These are phyloP conservation scores for Trypoxylus dichotomus DNA, from an alignment of 1,140 invertebrate genomes.

Conservation along the genomic window DNA sequence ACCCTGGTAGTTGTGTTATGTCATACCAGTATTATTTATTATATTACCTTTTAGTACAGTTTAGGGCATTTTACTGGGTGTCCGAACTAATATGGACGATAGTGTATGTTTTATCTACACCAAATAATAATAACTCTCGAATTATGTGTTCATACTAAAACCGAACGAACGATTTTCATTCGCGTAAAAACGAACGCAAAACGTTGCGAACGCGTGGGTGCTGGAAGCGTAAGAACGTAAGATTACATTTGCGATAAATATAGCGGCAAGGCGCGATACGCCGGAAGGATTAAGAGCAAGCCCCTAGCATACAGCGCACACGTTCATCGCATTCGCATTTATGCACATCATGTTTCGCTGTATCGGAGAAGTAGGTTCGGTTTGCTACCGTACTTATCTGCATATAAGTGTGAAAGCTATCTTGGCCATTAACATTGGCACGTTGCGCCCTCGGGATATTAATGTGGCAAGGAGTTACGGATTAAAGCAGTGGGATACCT, in stretches of 20 bases:
- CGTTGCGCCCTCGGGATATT: constrained; percentile 1
- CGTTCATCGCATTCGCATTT: not conserved
- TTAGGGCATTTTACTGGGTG: too few relatives aligned
- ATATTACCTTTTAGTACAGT: too few relatives aligned
- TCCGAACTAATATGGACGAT: too few relatives aligned
- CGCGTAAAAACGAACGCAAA: not conserved
- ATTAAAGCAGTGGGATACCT: not conserved
- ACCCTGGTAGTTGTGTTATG: too few relatives aligned
- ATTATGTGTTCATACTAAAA: not conserved
- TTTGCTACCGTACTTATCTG: not conserved
- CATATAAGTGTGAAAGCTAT: constrained; percentile 25
- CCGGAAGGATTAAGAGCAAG: not conserved
- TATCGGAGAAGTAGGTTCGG: not conserved
- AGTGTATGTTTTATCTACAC: not conserved
- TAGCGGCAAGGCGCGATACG: not conserved
- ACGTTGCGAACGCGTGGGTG: not conserved
- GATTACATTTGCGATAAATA: constrained; percentile 9
- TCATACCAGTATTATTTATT: too few relatives aligned
- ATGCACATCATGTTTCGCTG: not conserved
- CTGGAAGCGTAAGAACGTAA: not conserved
- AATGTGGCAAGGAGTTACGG: constrained; percentile 8
- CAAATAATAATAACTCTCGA: not conserved
- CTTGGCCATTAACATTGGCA: constrained; percentile 7
- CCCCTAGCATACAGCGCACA: not conserved
- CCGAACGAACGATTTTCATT: not conserved